phyloP scores from a whole-genome alignment of 2,797 vertebrate species.

The Falco novaeseelandiae region DNA sequence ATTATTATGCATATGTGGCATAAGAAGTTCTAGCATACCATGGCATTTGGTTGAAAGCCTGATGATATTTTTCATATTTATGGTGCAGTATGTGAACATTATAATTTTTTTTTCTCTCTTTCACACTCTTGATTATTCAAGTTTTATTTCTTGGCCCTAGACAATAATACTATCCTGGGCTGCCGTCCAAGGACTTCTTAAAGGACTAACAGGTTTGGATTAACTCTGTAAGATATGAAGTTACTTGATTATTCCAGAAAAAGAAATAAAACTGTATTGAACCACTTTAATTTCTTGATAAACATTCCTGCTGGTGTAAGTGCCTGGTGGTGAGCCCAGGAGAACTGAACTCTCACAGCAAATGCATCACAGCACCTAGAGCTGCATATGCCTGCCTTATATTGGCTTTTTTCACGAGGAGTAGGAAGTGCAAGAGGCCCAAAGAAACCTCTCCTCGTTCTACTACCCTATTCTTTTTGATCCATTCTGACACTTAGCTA shows the following conservation, averaged over 20 bases:
- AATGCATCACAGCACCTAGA: neutral
- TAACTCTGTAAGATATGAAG: neutral
- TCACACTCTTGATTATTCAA: constrained; percentile 63
- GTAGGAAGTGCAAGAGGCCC: neutral
- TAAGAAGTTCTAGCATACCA: constrained; percentile 54
- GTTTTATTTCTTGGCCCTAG: constrained; percentile 48
- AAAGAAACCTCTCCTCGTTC: neutral
- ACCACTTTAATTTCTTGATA: neutral
- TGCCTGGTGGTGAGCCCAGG: neutral
- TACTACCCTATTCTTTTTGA: neutral
- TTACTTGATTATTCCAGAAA: neutral
- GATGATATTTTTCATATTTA: constrained; percentile 62
- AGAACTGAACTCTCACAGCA: neutral
- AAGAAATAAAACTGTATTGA: neutral
- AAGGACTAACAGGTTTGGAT: constrained; percentile 30
- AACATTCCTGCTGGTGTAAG: neutral
- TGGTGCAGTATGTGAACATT: constrained; percentile 40
- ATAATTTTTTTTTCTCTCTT: constrained; percentile 36
- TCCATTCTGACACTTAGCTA: neutral
- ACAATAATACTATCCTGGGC: constrained; percentile 21
- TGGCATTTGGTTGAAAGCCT: constrained; percentile 70
- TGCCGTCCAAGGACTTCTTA: constrained; percentile 28
- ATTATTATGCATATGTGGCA: constrained; percentile 66
- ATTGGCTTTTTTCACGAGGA: neutral
- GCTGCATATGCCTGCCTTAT: neutral